Percentiles rank a stretch among this genome's conserved stretches.
These are phyloP conservation scores for Pterophyllum scalare DNA, from an alignment of 2,113 vertebrate species.

Conservation along the genomic window DNA sequence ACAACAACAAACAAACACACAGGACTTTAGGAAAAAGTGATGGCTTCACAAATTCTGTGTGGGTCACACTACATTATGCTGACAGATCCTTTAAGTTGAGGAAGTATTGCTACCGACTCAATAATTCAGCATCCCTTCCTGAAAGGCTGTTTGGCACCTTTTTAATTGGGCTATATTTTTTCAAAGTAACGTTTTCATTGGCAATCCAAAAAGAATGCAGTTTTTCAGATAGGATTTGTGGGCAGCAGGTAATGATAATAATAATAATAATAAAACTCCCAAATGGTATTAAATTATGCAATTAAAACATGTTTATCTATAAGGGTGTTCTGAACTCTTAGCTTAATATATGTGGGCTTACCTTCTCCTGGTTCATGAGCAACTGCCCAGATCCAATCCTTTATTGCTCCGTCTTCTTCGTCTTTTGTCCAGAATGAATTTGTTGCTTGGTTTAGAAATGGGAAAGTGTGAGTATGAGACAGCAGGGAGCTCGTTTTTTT, in stretches of 20 bases:
- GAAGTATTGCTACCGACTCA: constrained; percentile 23
- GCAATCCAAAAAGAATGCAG: constrained; percentile 13
- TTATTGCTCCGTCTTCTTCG: no score
- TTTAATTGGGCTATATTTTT: constrained; percentile 58
- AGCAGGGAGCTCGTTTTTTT: no score
- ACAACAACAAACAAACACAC: no score
- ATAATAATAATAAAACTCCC: neutral
- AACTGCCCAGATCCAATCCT: neutral
- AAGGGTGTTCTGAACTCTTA: neutral
- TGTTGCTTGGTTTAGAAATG: no score
- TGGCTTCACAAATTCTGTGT: constrained; percentile 13
- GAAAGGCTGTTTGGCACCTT: constrained; percentile 49
- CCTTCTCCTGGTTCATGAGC: neutral
- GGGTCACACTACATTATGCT: constrained; percentile 12
- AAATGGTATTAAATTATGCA: neutral
- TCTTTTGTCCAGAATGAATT: no score
- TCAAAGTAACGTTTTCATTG: constrained; percentile 17
- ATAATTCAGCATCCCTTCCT: constrained; percentile 42
- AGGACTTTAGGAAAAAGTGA: constrained; percentile 36
- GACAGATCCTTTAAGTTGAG: constrained; percentile 28
- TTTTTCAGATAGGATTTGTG: constrained; percentile 5
- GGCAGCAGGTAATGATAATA: neutral
- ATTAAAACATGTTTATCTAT: neutral
- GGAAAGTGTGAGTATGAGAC: no score
- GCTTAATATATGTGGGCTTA: neutral